Evolutionary conservation across 2,888 invertebrate species (phyloP).

Genomic region (Acronicta alni): DNA sequence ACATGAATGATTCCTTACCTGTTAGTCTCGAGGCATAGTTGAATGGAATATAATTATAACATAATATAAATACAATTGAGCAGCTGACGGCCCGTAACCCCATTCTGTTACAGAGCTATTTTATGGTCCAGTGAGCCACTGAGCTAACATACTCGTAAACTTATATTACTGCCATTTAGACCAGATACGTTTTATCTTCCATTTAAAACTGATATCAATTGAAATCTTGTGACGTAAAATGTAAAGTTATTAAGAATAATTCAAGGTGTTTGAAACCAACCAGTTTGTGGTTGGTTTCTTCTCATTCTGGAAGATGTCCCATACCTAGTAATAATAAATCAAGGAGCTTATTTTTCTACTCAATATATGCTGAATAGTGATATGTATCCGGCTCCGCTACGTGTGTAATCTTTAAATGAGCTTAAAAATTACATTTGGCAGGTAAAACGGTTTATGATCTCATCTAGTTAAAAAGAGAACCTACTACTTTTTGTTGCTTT

Average conservation of each 20-base stretch:
- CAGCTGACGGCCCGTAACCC: slow-evolving; percentile 34
- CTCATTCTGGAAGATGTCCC: too few species aligned
- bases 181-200: slow-evolving; percentile 34
- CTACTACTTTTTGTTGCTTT: not conserved
- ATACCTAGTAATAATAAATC: not conserved
- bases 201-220: slow-evolving; percentile 35
- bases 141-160: slow-evolving; percentile 44
- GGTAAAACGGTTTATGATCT: too few species aligned
- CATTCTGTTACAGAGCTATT: slow-evolving; percentile 29
- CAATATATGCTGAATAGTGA: slow-evolving; percentile 13
- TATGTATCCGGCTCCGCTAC: too few species aligned
- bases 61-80: slow-evolving; percentile 28
- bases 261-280: not conserved
- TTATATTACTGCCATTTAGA: slow-evolving; percentile 35
- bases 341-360: too few species aligned
- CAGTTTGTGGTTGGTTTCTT: not conserved
- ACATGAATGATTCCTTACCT: too few species aligned
- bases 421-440: too few species aligned
- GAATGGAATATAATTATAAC: slow-evolving; percentile 25
- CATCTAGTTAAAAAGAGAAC: too few species aligned
- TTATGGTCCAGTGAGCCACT: slow-evolving; percentile 25
- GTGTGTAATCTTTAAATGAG: too few species aligned
- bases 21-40: not conserved
- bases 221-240: slow-evolving; percentile 33
- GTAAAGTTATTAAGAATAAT: slow-evolving; percentile 8